These are phyloP conservation scores for Rhyacophila brunnea DNA, from an alignment of 1,140 invertebrate species.

Conservation along the genomic window DNA sequence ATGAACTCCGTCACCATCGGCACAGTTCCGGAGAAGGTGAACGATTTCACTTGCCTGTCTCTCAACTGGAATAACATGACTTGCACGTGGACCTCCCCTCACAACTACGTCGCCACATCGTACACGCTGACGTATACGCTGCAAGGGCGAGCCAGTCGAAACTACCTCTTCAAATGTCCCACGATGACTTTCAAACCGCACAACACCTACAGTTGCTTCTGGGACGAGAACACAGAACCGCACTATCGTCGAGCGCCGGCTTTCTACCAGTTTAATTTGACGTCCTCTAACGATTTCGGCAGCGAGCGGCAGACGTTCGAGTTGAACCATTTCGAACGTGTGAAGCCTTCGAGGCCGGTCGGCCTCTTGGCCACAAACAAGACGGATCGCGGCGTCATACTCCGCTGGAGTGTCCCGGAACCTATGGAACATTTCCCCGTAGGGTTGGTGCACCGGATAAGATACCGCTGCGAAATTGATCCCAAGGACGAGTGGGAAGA, in stretches of 20 bases:
- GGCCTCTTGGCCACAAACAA: conserved; percentile 56
- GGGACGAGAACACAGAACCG: conserved; percentile 57
- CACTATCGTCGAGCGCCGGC: conserved; percentile 61
- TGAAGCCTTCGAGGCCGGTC: conserved; percentile 59
- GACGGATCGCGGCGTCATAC: conserved; percentile 56
- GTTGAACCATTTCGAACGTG: conserved; percentile 62
- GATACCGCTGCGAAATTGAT: conserved; percentile 63
- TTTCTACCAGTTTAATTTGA: conserved; percentile 57
- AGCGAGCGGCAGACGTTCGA: conserved; percentile 50
- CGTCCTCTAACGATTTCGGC: conserved; percentile 57
- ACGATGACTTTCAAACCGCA: conserved; percentile 11
- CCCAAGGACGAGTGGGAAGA: conserved; percentile 51
- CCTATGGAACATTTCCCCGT: conserved; percentile 59
- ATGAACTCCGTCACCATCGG: conserved; percentile 43
- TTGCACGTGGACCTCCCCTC: conserved; percentile 61
- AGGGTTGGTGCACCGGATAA: conserved; percentile 60
- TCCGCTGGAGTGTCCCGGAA: conserved; percentile 61
- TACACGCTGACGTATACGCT: conserved; percentile 57
- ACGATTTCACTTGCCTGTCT: conserved; percentile 65
- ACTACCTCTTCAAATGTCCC: conserved; percentile 8
- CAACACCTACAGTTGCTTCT: conserved; percentile 48
- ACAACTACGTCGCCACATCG: conserved; percentile 55
- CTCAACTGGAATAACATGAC: conserved; percentile 64
- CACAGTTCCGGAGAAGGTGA: conserved; percentile 52
- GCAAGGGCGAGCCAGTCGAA: conserved; percentile 35